Conservation (phyloP, 92 coral and sea anemone genomes). For the Porites rus region DNA sequence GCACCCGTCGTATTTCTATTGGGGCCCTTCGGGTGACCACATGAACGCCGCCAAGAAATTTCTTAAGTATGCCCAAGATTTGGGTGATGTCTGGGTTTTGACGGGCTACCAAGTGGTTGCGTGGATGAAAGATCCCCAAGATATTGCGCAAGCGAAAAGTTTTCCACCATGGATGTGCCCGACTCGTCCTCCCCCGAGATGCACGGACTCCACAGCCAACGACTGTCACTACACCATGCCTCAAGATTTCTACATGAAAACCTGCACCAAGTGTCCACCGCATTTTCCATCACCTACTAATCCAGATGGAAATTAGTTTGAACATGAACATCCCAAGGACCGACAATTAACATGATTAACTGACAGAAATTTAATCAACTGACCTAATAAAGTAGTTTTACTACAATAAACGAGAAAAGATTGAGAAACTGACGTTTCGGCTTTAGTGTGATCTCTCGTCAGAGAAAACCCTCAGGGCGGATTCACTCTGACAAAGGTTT, state of each 20-base stretch:
- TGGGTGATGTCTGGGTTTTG: constrained; percentile 81
- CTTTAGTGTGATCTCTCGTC: no score
- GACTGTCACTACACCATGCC: constrained; percentile 77
- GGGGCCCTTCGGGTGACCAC: constrained; percentile 45
- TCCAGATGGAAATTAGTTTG: constrained; percentile 69
- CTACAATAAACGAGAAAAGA: no score
- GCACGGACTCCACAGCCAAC: constrained; percentile 52
- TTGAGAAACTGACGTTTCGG: no score
- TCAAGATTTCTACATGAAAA: constrained; percentile 78
- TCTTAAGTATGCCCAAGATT: constrained; percentile 52
- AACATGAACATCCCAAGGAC: no score
- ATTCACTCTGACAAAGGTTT: no score
- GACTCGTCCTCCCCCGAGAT: constrained; percentile 75
- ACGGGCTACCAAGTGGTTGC: constrained; percentile 80
- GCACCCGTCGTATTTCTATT: constrained; percentile 76
- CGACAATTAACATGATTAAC: no score
- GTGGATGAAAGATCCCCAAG: constrained; percentile 84
- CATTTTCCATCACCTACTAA: constrained; percentile 84
- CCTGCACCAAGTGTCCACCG: constrained; percentile 82
- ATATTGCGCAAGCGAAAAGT: constrained; percentile 59
- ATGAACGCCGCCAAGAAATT: constrained; percentile 78
- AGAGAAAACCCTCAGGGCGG: no score
- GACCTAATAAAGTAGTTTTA: no score
- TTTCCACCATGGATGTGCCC: constrained; percentile 85
- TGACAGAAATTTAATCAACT: no score